Evolutionary conservation across 2,888 invertebrate species (phyloP).

Genomic region (Drosophila atroscutellata): DNA sequence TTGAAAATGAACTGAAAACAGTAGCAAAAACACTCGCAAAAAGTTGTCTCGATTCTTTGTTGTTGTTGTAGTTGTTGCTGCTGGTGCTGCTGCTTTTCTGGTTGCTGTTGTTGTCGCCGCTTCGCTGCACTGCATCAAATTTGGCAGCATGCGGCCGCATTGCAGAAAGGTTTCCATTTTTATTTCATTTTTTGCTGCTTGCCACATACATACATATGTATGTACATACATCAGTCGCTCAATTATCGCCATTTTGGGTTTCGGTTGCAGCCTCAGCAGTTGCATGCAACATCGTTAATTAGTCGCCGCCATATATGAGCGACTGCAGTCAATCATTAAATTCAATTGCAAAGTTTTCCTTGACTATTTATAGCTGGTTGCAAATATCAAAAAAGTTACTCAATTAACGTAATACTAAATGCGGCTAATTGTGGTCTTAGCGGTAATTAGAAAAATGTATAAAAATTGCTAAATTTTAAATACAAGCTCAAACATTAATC

Average conservation of each 20-base stretch:
- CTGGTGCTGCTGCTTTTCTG: conserved; percentile 23
- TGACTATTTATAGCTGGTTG: conserved; percentile 37
- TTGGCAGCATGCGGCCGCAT: conserved; percentile 40
- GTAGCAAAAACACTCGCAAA: conserved; percentile 64
- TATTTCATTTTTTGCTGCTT: conserved; percentile 18
- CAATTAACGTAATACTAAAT: not conserved
- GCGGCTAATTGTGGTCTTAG: not conserved
- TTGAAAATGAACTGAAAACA: conserved; percentile 75
- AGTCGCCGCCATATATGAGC: conserved; percentile 46
- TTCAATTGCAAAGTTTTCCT: conserved; percentile 45
- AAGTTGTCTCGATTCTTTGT: conserved; percentile 49
- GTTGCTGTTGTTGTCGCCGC: conserved; percentile 44
- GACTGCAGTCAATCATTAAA: conserved; percentile 64
- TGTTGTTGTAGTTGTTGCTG: conserved; percentile 27
- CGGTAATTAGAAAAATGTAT: not conserved
- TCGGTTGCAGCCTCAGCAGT: conserved; percentile 22
- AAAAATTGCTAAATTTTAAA: not conserved
- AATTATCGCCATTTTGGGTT: conserved; percentile 58
- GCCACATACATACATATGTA: conserved; percentile 32
- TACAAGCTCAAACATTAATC: not conserved
- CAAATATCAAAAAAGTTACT: conserved; percentile 1
- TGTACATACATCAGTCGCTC: conserved; percentile 18
- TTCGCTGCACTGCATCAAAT: conserved; percentile 69
- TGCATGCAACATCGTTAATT: conserved; percentile 58
- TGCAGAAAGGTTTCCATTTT: conserved; percentile 56